These are phyloP conservation scores for Rhinolophus sinicus DNA, from an alignment of 2,113 vertebrate species.

Conservation along the genomic window DNA sequence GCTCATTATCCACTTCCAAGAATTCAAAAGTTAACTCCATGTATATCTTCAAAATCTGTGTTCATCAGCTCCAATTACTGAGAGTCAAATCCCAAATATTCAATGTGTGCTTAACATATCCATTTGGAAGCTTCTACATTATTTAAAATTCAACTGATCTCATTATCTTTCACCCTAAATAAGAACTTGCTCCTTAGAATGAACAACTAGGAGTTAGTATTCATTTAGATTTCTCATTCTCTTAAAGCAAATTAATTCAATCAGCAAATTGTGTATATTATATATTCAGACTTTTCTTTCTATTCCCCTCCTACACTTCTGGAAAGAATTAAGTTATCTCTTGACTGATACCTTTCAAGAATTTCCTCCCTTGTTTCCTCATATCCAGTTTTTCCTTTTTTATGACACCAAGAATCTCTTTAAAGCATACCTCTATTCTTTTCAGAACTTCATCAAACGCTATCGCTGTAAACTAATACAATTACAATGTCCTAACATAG, in stretches of 20 bases:
- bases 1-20: not conserved
- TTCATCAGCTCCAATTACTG: not conserved
- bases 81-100: not conserved
- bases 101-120: not conserved
- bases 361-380: not conserved
- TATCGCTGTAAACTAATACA: not conserved
- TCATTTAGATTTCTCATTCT: not conserved
- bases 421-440: not conserved
- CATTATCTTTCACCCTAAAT: not conserved
- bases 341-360: not conserved
- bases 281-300: not conserved
- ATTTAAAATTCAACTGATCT: not conserved
- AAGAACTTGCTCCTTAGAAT: not conserved
- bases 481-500: no score
- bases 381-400: not conserved
- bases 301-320: not conserved
- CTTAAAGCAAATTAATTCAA: not conserved
- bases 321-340: not conserved
- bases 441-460: not conserved
- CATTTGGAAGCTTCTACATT: not conserved
- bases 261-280: not conserved
- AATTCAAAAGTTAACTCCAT: not conserved
- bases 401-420: not conserved
- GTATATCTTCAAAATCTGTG: not conserved
- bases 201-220: not conserved